Percentiles rank a stretch among this genome's conserved stretches.
Evolutionary conservation across 2,797 vertebrate species (phyloP).

Genomic region (Myoxocephalus aenaeus): DNA sequence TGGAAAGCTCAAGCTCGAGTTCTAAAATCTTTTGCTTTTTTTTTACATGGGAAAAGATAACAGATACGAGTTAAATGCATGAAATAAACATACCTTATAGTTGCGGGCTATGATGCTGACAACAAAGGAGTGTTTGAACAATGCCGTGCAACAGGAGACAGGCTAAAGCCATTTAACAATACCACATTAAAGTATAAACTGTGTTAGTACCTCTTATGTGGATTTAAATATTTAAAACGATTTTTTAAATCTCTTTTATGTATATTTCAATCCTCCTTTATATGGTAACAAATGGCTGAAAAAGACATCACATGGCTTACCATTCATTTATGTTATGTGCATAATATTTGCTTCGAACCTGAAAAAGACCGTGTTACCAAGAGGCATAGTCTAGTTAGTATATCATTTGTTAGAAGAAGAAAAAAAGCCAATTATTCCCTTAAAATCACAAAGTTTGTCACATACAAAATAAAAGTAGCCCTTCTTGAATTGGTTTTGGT

Average conservation of each 20-base stretch:
- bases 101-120: background rate
- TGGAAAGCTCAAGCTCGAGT: constrained; percentile 48
- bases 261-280: constrained; percentile 9
- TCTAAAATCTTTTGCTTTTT: constrained; percentile 21
- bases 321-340: constrained; percentile 5
- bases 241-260: background rate
- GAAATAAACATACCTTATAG: constrained; percentile 9
- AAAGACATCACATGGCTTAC: background rate
- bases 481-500: background rate
- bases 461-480: background rate
- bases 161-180: constrained; percentile 23
- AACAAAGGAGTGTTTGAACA: constrained; percentile 28
- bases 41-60: constrained; percentile 12
- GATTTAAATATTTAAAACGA: constrained; percentile 1
- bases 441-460: constrained; percentile 12
- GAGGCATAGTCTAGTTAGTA: background rate
- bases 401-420: background rate
- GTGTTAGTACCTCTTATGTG: constrained; percentile 1
- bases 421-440: background rate
- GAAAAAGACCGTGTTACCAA: background rate
- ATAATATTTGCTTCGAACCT: background rate
- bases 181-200: background rate
- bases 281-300: background rate
- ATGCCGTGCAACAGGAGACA: background rate
- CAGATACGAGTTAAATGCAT: constrained; percentile 12